These are phyloP conservation scores for Drosophila nr. perissopoda DNA, from an alignment of 2,888 invertebrate genomes.

Conservation along the genomic window DNA sequence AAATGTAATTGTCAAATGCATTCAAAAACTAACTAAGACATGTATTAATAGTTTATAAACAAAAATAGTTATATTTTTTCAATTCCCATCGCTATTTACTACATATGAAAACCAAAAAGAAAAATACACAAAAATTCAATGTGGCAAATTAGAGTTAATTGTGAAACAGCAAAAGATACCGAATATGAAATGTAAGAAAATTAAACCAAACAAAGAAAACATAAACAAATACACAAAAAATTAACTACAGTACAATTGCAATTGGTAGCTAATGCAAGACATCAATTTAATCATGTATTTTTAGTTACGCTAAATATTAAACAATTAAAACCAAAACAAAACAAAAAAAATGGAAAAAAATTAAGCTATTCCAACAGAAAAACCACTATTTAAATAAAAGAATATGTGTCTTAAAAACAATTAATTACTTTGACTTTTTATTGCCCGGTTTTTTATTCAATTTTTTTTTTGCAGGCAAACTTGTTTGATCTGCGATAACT, in stretches of 20 bases:
- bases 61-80: conserved; percentile 62
- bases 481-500: conserved; percentile 37
- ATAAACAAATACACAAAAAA: conserved; percentile 36
- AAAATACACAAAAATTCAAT: conserved; percentile 61
- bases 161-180: conserved; percentile 35
- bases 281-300: conserved; percentile 54
- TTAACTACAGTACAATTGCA: conserved; percentile 57
- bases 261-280: conserved; percentile 56
- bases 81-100: conserved; percentile 65
- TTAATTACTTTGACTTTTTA: conserved; percentile 67
- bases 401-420: conserved; percentile 76
- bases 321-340: conserved; percentile 13
- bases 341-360: conserved; percentile 13
- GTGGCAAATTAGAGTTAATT: conserved; percentile 76
- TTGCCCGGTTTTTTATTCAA: conserved; percentile 43
- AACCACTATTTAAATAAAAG: conserved; percentile 78
- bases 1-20: conserved; percentile 65
- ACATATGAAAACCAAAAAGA: conserved; percentile 55
- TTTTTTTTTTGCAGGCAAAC: conserved; percentile 52
- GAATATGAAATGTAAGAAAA: conserved; percentile 33
- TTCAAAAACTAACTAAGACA: conserved; percentile 62
- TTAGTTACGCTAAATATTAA: conserved; percentile 55
- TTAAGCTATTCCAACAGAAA: conserved; percentile 54
- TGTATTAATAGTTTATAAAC: conserved; percentile 71
- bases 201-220: conserved; percentile 39